Evolutionary conservation across 2,888 invertebrate species (phyloP), one percentile per base, ranked within the genome.

Genomic region (Ophioninae sp.): DNA sequence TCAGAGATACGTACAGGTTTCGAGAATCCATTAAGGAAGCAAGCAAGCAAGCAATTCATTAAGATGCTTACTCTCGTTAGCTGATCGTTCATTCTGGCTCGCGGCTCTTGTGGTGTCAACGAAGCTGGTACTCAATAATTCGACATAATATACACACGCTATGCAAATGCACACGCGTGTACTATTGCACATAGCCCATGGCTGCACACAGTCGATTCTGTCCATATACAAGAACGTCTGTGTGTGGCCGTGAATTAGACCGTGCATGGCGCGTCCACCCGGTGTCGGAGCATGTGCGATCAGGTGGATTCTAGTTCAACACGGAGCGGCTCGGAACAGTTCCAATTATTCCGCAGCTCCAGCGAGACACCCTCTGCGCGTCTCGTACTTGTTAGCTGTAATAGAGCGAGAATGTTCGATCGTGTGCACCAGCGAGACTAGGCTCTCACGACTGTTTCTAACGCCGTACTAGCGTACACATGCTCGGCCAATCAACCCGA

Each of bases 11-110:
- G 5, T 50, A 50, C 67, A 67, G 37, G 20, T 62, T 65, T 39
- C 69, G 74, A 70, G 78, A 72, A 73, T 59, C 69, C 62, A 83
- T 80, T 77, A 75, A 84, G 79, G 76, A 75, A 68, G 81, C 72
- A 21, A 84, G 79, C 81, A 75, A 68, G 81, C 72, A 21, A 72
- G 83, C 78, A 81, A 85, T 85, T 85, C 84, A 84, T 84, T 85
- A 84, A 79, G 69, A 74, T 74, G 76, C 73, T 77, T 81, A 73
- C 79, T 85, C 85, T 85, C 85, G 85, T 85, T 85, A 85, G 84
- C 74, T 59, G 85, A 85, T 75, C 80, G 74, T 82, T 74, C 80
- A 67, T 69, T 80, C 70, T 74, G 56, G 57, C 41, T 65, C 68
- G 61, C 50, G 73, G 44, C 77, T 61, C 77, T 44, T 57, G 50